Evolutionary conservation across 2,888 invertebrate species (phyloP).

Genomic region (Plagodis pulveraria): DNA sequence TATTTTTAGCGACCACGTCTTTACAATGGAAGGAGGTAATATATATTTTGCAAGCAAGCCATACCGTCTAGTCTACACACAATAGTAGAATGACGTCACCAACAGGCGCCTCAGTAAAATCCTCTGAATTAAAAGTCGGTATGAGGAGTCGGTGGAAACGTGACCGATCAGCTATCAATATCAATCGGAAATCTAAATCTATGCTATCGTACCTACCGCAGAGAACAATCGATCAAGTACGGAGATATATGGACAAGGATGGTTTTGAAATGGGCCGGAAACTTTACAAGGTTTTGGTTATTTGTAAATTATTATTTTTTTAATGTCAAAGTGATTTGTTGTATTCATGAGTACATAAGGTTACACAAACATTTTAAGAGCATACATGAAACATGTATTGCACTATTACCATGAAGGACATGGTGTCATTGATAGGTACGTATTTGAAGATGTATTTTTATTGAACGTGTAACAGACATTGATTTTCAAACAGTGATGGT

Average conservation of each 20-base stretch:
- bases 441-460: too few species aligned
- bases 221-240: slow-evolving; percentile 45
- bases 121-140: slow-evolving; percentile 64
- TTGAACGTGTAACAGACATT: too few species aligned
- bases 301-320: slow-evolving; percentile 1
- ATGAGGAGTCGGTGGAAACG: slow-evolving; percentile 51
- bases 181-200: slow-evolving; percentile 70
- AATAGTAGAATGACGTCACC: too few species aligned
- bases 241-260: slow-evolving; percentile 40
- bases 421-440: too few species aligned
- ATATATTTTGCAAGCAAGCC: slow-evolving; percentile 28
- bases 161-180: slow-evolving; percentile 76
- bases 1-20: slow-evolving; percentile 18
- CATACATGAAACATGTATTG: too few species aligned
- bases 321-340: too few species aligned
- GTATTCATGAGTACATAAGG: too few species aligned
- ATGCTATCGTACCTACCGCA: slow-evolving; percentile 72
- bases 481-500: too few species aligned
- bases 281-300: slow-evolving; percentile 1
- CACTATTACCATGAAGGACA: too few species aligned
- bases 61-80: slow-evolving; percentile 28
- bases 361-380: too few species aligned
- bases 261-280: not conserved
- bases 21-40: slow-evolving; percentile 8
- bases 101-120: slow-evolving; percentile 64